These are phyloP conservation scores for Physocephala rufipes DNA, from an alignment of 2,888 invertebrate genomes.

Conservation along the genomic window DNA sequence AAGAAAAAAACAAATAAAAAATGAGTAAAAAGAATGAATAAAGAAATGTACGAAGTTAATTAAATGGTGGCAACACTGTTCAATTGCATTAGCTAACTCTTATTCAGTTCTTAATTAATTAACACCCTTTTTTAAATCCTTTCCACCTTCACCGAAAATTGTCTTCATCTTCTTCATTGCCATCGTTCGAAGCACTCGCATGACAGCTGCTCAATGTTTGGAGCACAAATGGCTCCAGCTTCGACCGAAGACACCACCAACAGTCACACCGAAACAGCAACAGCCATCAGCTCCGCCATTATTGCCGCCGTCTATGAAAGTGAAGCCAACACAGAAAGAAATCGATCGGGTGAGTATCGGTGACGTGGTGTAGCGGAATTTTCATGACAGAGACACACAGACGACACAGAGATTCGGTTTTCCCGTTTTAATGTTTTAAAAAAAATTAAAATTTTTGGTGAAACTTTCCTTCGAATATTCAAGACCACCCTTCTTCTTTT, in stretches of 20 bases:
- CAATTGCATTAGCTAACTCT: constrained; percentile 9
- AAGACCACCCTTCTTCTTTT: no score
- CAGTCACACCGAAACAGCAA: constrained; percentile 53
- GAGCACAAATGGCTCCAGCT: constrained; percentile 86
- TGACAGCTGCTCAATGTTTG: constrained; percentile 84
- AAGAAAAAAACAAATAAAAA: no score
- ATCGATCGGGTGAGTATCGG: constrained; percentile 32
- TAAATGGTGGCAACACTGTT: constrained; percentile 43
- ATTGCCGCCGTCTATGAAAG: constrained; percentile 54
- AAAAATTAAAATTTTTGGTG: no score
- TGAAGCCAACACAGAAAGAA: constrained; percentile 49
- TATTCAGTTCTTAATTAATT: not conserved
- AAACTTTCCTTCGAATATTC: no score
- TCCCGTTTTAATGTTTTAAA: no score
- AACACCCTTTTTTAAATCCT: constrained; percentile 25
- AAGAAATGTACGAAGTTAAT: no score
- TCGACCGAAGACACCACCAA: constrained; percentile 62
- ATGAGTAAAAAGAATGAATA: no score
- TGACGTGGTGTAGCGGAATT: not conserved
- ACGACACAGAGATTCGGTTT: no score
- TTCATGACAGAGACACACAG: not conserved
- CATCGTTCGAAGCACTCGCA: constrained; percentile 75
- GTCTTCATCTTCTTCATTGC: constrained; percentile 37
- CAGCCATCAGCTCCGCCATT: constrained; percentile 50
- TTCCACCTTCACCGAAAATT: not conserved